Conservation (phyloP, 1,140 invertebrate species). For the Drosophila bifasciata region DNA sequence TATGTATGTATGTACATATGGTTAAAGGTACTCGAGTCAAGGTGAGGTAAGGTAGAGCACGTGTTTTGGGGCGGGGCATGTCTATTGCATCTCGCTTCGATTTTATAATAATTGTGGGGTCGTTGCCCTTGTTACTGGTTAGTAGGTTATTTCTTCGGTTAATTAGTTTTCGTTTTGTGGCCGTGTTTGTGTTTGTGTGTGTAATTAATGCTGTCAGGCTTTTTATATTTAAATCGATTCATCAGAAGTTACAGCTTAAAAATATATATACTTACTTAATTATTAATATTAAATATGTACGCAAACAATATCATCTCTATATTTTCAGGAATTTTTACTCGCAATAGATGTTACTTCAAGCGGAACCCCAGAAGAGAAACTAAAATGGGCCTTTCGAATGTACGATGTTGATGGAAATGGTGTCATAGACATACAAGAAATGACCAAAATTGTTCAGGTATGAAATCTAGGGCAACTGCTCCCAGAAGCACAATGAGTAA, state of each 20-base stretch:
- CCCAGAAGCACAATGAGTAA: too few species aligned
- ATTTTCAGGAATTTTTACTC: slow-evolving; percentile 94
- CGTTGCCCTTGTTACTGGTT: too few species aligned
- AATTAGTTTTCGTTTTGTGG: not conserved
- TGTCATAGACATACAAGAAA: slow-evolving; percentile 98
- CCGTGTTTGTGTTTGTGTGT: not conserved
- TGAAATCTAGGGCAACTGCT: not conserved
- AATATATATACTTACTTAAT: too few species aligned
- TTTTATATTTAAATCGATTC: too few species aligned
- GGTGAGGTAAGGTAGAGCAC: too few species aligned
- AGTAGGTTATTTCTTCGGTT: too few species aligned
- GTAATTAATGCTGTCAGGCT: not conserved
- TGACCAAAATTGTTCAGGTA: slow-evolving; percentile 97
- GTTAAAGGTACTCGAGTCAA: too few species aligned
- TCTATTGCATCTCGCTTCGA: too few species aligned
- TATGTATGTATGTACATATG: too few species aligned
- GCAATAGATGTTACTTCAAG: slow-evolving; percentile 99
- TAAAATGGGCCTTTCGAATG: slow-evolving; percentile 99
- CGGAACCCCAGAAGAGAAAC: slow-evolving; percentile 98
- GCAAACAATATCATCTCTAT: not conserved
- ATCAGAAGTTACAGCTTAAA: not conserved
- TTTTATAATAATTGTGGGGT: too few species aligned
- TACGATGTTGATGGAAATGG: slow-evolving; percentile 99
- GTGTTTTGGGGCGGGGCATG: too few species aligned
- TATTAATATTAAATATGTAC: not conserved